Evolutionary conservation across 2,797 vertebrate genomes (phyloP), one percentile per base, ranked within the genome.

Genomic region (Smutsia temminckii): DNA sequence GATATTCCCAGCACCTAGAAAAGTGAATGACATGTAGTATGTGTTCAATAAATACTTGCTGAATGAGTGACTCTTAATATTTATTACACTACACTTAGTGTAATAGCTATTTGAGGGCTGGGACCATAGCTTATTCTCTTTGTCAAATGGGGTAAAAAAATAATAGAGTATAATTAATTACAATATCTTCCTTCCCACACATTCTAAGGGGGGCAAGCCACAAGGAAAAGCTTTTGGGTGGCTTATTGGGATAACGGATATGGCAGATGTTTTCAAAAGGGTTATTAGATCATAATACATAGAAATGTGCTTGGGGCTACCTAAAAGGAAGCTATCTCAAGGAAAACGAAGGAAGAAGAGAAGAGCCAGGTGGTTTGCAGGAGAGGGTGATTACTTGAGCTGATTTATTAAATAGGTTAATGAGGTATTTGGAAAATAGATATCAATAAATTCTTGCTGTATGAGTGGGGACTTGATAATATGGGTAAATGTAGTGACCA

Each of bases 101-200:
- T 91, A 25, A 77, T 29, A 69, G 66, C 29, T 92, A 51, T 10
- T 53, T 80, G 87, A 83, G 18, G 57, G 55, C 51, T 69, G 2
- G 21, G 34, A 27, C 9, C 10, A 64, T 13, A 89, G 49, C 8
- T 66, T 87, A 72, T 80, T 63, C 20, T 59, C 64, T 88, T 95
- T 93, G 72, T 63, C 78, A 96, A 94, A 72, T 42, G 29, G 2
- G 11, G 37, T 85, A 51, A 84, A 84, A 68, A 57, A n/a, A 53
- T 29, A 57, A 91, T 42, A 84, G 29, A 74, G 46, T 49, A 49
- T 69, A 91, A 86, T 92, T 91, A 71, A 49, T 81, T 69, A 89
- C 1, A 78, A 81, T 85, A 8, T 51, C 8, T 51, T 61, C n/a
- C 49, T 78, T 42, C 32, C 18, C 53, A 85, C 42, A 59, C 37